phyloP scores from a whole-genome alignment of 1,140 invertebrate species.

The Scaptomyza hsui region DNA sequence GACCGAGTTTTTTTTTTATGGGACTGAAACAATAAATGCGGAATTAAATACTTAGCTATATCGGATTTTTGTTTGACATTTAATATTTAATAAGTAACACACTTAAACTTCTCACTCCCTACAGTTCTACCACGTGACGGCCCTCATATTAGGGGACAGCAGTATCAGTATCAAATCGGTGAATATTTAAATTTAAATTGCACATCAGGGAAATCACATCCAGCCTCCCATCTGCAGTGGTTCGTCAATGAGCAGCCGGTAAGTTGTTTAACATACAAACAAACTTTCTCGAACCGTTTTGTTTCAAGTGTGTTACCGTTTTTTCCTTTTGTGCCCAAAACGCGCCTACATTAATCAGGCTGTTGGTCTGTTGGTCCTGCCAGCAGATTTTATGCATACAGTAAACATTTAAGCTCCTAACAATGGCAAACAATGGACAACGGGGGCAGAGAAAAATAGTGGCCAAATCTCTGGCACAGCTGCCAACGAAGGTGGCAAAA shows the following conservation, averaged over 20 bases:
- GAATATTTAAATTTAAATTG: conserved; percentile 93
- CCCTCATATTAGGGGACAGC: conserved; percentile 91
- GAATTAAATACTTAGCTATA: conserved; percentile 56
- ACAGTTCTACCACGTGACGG: conserved; percentile 90
- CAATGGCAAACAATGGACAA: conserved; percentile 63
- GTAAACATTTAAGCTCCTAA: conserved; percentile 78
- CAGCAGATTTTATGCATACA: conserved; percentile 76
- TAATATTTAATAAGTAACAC: background rate
- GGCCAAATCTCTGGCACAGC: conserved; percentile 39
- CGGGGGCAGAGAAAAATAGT: background rate
- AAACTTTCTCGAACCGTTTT: conserved; percentile 7
- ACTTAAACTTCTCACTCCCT: conserved; percentile 55
- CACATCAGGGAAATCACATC: conserved; percentile 92
- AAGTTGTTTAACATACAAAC: conserved; percentile 74
- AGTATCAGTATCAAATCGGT: conserved; percentile 91
- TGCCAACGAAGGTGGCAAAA: conserved; percentile 55
- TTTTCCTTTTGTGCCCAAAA: conserved; percentile 40
- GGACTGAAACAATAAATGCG: conserved; percentile 44
- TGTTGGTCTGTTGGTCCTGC: background rate
- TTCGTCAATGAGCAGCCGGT: conserved; percentile 93
- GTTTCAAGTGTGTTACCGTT: conserved; percentile 27
- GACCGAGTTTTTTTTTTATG: conserved; percentile 35
- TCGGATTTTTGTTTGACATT: too few relatives aligned
- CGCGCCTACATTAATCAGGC: conserved; percentile 57
- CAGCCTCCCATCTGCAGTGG: conserved; percentile 90